A percentile compares a stretch with the other conserved stretches of the same genome.
Conservation (phyloP, 2,113 vertebrate species). For the Pedetes capensis region DNA sequence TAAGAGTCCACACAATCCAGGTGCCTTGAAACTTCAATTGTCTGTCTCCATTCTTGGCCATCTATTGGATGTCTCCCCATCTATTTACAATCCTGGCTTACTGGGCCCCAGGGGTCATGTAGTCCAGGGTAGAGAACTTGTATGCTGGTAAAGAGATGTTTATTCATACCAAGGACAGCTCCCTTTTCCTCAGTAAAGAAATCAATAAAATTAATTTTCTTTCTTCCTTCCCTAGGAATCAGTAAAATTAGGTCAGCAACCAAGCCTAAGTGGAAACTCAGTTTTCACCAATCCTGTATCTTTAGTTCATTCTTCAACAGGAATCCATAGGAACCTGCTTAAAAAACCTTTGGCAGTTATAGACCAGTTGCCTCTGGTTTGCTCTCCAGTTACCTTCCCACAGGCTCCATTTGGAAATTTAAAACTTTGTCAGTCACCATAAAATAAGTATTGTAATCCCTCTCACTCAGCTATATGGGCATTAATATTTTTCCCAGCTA, state of each 20-base stretch:
- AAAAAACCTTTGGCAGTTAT: background rate
- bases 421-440: background rate
- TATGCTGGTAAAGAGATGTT: background rate
- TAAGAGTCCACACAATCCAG: background rate
- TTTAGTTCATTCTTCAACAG: background rate
- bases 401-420: background rate
- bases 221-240: background rate
- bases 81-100: background rate
- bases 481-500: background rate
- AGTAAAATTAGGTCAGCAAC: background rate
- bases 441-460: background rate
- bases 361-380: background rate
- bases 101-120: background rate
- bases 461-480: background rate
- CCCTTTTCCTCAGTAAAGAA: background rate
- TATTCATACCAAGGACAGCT: background rate
- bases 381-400: background rate
- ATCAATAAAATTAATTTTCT: background rate
- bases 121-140: background rate
- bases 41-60: background rate
- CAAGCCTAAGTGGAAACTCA: background rate
- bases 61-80: background rate
- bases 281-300: background rate
- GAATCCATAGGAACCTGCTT: background rate
- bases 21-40: background rate